These are phyloP conservation scores for Poeciliopsis retropinna DNA, from an alignment of 2,113 vertebrate genomes.

Conservation along the genomic window DNA sequence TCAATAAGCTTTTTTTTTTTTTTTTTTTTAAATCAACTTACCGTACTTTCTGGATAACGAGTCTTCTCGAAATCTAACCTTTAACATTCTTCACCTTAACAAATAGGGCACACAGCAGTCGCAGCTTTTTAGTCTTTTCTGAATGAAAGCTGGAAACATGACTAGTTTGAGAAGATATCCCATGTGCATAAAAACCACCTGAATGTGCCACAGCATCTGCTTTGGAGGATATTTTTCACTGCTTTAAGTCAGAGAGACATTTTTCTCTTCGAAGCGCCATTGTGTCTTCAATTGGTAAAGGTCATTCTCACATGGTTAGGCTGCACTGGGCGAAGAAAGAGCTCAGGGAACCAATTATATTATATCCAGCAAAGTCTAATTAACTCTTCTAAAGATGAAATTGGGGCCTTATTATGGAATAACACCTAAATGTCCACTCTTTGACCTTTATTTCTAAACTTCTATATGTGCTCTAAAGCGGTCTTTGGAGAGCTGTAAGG, in stretches of 20 bases:
- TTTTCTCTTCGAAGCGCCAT: background rate
- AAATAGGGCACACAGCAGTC: too few species aligned
- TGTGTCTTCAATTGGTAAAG: slow-evolving; percentile 19
- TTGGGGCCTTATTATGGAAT: slow-evolving; percentile 9
- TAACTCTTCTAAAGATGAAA: slow-evolving; percentile 16
- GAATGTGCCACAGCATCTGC: background rate
- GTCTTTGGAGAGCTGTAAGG: background rate
- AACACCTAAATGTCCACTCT: background rate
- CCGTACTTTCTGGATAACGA: too few species aligned
- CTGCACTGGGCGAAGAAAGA: background rate
- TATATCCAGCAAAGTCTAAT: background rate
- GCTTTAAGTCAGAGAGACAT: background rate
- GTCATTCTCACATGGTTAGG: slow-evolving; percentile 3
- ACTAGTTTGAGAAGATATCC: too few species aligned
- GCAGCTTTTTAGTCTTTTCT: too few species aligned
- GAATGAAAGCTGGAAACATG: too few species aligned
- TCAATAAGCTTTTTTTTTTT: too few species aligned
- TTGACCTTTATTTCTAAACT: slow-evolving; percentile 2
- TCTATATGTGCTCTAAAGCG: background rate
- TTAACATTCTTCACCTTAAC: too few species aligned
- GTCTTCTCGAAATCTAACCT: too few species aligned
- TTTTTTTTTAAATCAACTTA: too few species aligned
- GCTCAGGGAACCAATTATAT: slow-evolving; percentile 1
- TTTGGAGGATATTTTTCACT: background rate
- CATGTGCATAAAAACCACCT: background rate